phyloP scores from a whole-genome alignment of 1,140 invertebrate species.

The Zaprionus capensis region DNA sequence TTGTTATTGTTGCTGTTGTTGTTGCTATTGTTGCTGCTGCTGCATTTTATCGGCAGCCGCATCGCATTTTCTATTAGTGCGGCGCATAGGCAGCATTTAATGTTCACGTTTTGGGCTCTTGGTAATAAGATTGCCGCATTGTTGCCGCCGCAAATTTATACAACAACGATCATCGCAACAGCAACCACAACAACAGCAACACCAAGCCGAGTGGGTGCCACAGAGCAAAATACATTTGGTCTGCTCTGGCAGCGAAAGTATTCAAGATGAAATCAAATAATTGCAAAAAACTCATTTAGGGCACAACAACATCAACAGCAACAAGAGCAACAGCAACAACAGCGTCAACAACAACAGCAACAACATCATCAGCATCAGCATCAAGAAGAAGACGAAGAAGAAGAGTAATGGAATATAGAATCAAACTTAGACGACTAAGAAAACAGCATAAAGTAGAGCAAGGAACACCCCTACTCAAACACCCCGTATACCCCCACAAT shows the following conservation, averaged over 20 bases:
- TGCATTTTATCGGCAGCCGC: constrained; percentile 74
- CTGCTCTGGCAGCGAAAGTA: constrained; percentile 48
- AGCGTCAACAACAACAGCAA: constrained; percentile 3
- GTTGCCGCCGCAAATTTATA: constrained; percentile 56
- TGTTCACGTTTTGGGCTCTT: constrained; percentile 67
- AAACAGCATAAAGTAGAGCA: constrained; percentile 22
- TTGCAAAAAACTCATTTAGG: constrained; percentile 81
- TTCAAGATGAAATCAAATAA: constrained; percentile 83
- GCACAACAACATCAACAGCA: constrained; percentile 56
- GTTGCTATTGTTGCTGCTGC: constrained; percentile 32
- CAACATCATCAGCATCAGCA: constrained; percentile 9
- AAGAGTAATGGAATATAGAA: constrained; percentile 50
- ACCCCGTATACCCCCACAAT: constrained; percentile 24
- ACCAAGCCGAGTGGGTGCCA: constrained; percentile 1
- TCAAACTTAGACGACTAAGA: constrained; percentile 60
- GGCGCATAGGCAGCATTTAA: constrained; percentile 79
- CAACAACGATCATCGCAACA: constrained; percentile 20
- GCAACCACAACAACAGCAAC: neutral
- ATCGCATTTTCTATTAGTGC: constrained; percentile 81
- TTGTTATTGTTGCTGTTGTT: constrained; percentile 39
- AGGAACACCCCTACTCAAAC: constrained; percentile 16
- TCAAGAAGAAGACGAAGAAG: neutral
- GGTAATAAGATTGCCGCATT: constrained; percentile 71
- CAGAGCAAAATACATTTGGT: constrained; percentile 35
- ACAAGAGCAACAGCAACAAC: constrained; percentile 12